Conservation (phyloP, 2,888 invertebrate genomes). For the Pinctada fucata region DNA sequence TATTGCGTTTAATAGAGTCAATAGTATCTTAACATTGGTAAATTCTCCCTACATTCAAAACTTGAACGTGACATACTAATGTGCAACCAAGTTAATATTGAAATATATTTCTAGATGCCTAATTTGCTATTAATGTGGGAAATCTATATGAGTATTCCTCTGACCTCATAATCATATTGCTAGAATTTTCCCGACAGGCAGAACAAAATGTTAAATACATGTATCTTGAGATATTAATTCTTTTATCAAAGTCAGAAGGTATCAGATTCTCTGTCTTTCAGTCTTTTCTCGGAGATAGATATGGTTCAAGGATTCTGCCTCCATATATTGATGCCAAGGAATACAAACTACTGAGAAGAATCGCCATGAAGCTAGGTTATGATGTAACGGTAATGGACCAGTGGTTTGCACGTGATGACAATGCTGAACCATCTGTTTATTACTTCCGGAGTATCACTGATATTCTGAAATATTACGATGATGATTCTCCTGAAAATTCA, state of each 20-base stretch:
- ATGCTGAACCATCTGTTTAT: conserved; percentile 68
- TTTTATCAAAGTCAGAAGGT: neutral
- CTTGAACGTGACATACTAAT: too few relatives aligned
- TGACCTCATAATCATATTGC: too few relatives aligned
- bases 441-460: conserved; percentile 76
- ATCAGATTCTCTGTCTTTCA: conserved; percentile 37
- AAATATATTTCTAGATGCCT: too few relatives aligned
- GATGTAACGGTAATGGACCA: conserved; percentile 61
- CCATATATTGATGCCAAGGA: conserved; percentile 65
- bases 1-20: too few relatives aligned
- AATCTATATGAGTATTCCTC: too few relatives aligned
- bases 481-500: conserved; percentile 56
- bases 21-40: too few relatives aligned
- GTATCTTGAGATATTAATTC: neutral
- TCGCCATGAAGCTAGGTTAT: conserved; percentile 53
- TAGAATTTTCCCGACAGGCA: too few relatives aligned
- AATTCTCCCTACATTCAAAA: too few relatives aligned
- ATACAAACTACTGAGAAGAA: conserved; percentile 62
- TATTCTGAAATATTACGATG: conserved; percentile 59
- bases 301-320: conserved; percentile 72
- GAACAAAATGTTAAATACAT: too few relatives aligned
- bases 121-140: too few relatives aligned
- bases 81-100: too few relatives aligned
- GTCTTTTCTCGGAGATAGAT: conserved; percentile 74
- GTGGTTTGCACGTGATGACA: conserved; percentile 72